These are phyloP conservation scores for Rhopalosiphum nymphaeae DNA, from an alignment of 2,888 invertebrate genomes.

Conservation along the genomic window DNA sequence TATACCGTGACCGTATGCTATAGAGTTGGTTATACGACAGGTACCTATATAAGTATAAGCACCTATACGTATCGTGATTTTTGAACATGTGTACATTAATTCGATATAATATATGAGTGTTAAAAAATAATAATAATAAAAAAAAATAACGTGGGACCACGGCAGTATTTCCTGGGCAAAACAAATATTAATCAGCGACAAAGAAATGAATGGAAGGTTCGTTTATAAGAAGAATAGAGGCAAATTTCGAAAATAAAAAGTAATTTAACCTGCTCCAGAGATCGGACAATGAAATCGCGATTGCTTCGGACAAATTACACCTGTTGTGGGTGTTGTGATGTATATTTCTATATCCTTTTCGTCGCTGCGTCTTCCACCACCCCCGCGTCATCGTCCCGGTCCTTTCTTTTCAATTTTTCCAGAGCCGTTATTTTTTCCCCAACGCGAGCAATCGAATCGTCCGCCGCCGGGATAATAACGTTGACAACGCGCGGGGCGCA, in stretches of 20 bases:
- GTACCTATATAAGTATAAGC: not conserved
- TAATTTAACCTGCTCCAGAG: conserved; percentile 59
- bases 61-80: not conserved
- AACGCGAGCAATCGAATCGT: conserved; percentile 41
- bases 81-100: not conserved
- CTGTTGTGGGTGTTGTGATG: conserved; percentile 49
- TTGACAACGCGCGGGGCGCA: conserved; percentile 53
- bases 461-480: conserved; percentile 57
- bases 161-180: conserved; percentile 39
- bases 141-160: conserved; percentile 45
- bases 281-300: conserved; percentile 65
- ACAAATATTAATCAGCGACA: conserved; percentile 65
- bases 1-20: conserved; percentile 4
- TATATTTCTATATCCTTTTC: conserved; percentile 46
- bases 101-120: not conserved
- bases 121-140: not conserved
- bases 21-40: not conserved
- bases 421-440: conserved; percentile 59
- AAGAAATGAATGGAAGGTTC: conserved; percentile 52
- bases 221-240: conserved; percentile 59
- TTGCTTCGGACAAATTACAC: conserved; percentile 63
- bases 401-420: conserved; percentile 49
- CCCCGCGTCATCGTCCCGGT: not conserved
- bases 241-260: conserved; percentile 59
- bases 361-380: not conserved